Evolutionary conservation across 2,797 vertebrate genomes (phyloP), one percentile per base, ranked within the genome.

Genomic region (Spinibarbus caldwelli): DNA sequence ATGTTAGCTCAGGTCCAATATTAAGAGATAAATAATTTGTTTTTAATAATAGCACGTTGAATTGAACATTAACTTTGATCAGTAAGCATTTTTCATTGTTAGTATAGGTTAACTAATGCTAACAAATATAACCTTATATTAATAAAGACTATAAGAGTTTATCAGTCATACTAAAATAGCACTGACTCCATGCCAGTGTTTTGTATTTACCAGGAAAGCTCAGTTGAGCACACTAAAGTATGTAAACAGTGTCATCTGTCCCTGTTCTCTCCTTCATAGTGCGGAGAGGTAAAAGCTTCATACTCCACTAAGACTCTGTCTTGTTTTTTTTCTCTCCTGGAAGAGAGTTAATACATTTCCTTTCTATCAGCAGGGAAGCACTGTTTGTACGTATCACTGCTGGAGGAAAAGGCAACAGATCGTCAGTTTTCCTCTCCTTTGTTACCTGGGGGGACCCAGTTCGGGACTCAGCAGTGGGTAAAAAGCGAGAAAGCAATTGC

Each of bases 401-500:
- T 77, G 47, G 76, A 83, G 80, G 70, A 70, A 71, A 85, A 88
- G 34, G 80, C 47, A 68, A 71, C 82, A 78, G 80, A 86, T 72
- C 80, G 83, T 78, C 76, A 72, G 54, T 87, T 88, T 86, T 85
- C 80, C 73, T 85, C 84, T 85, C 85, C 57, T 38, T 66, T 86
- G 85, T 79, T 84, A 85, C 85, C 52, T 82, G 64, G 80, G 38
- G 83, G 57, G 82, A 78, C 64, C 86, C 86, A 79, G 85, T 54
- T 52, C 70, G 59, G 79, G 75, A 87, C 81, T 68, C 70, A 73
- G 84, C 77, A 86, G 83, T 80, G 83, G 77, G 85, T 89, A 90
- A 87, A 89, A 89, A 86, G 52, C 80, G 72, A 83, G 79, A 86
- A 79, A 87, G 86, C 88, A 89, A 89, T 83, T 86, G 88, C 82